Conservation (phyloP, 2,888 invertebrate genomes). For the Muscina levida region DNA sequence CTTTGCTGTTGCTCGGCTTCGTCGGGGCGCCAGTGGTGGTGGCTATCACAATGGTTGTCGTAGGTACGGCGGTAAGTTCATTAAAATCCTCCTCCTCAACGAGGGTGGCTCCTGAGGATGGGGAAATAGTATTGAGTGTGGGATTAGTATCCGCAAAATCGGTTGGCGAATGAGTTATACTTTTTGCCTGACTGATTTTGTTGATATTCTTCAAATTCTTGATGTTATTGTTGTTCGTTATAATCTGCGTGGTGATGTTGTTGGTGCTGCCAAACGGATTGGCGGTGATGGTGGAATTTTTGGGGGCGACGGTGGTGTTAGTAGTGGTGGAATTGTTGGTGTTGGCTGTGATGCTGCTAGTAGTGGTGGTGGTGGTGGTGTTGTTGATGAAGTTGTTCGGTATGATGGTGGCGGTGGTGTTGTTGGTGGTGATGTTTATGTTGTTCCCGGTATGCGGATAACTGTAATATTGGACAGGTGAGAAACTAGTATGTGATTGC, state of each 20-base stretch:
- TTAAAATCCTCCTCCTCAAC: slow-evolving; percentile 77
- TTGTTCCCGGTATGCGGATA: slow-evolving; percentile 45
- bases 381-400: slow-evolving; percentile 21
- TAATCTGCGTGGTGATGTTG: slow-evolving; percentile 19
- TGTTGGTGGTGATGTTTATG: slow-evolving; percentile 43
- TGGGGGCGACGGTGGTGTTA: slow-evolving; percentile 68
- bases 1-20: slow-evolving; percentile 43
- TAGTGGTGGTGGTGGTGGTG: slow-evolving; percentile 44
- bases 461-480: slow-evolving; percentile 61
- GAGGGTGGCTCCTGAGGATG: slow-evolving; percentile 77
- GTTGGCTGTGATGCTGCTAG: slow-evolving; percentile 45
- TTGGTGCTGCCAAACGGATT: slow-evolving; percentile 54
- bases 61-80: slow-evolving; percentile 72
- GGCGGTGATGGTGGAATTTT: no score
- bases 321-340: no score
- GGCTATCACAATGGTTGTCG: slow-evolving; percentile 65
- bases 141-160: slow-evolving; percentile 54
- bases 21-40: slow-evolving; percentile 15
- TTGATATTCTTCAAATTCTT: slow-evolving; percentile 66
- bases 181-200: slow-evolving; percentile 71
- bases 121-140: slow-evolving; percentile 72
- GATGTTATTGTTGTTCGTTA: slow-evolving; percentile 63
- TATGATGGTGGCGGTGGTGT: slow-evolving; percentile 26
- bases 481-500: slow-evolving; percentile 53
- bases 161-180: slow-evolving; percentile 63